These are phyloP conservation scores for Salminus brasiliensis DNA, from an alignment of 2,113 vertebrate species.

Conservation along the genomic window DNA sequence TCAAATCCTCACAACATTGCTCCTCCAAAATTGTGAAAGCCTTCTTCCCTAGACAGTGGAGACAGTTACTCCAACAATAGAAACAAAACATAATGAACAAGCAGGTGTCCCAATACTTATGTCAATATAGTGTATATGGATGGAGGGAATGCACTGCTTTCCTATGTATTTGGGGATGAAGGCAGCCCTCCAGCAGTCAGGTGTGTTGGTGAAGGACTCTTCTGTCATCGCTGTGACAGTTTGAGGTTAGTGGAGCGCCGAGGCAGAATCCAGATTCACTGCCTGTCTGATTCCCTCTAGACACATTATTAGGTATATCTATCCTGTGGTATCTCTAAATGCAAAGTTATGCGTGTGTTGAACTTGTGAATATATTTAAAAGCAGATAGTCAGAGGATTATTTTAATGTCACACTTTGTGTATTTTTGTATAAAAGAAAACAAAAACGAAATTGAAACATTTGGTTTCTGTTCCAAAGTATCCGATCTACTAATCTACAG, in stretches of 20 bases:
- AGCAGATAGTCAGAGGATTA: conserved; percentile 40
- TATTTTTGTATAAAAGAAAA: conserved; percentile 56
- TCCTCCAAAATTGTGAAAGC: background rate
- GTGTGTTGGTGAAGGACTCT: background rate
- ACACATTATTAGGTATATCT: background rate
- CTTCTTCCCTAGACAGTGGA: too few relatives aligned
- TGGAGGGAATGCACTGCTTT: background rate
- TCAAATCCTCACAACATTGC: too few relatives aligned
- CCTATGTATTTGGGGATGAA: background rate
- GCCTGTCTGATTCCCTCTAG: background rate
- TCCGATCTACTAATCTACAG: too few relatives aligned
- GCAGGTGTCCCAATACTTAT: too few relatives aligned
- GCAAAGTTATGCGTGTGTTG: conserved; percentile 37
- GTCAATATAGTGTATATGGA: background rate
- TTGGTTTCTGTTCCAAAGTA: conserved; percentile 43
- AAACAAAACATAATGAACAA: too few relatives aligned
- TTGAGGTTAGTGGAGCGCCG: background rate
- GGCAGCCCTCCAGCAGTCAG: background rate
- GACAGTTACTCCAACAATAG: too few relatives aligned
- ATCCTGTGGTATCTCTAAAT: background rate
- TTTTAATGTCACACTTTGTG: conserved; percentile 47
- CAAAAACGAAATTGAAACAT: conserved; percentile 18
- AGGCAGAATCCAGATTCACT: conserved; percentile 1
- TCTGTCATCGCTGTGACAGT: background rate
- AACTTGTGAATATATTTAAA: conserved; percentile 38